phyloP scores from a whole-genome alignment of 2,888 invertebrate genomes.

The Isoperla grammatica region DNA sequence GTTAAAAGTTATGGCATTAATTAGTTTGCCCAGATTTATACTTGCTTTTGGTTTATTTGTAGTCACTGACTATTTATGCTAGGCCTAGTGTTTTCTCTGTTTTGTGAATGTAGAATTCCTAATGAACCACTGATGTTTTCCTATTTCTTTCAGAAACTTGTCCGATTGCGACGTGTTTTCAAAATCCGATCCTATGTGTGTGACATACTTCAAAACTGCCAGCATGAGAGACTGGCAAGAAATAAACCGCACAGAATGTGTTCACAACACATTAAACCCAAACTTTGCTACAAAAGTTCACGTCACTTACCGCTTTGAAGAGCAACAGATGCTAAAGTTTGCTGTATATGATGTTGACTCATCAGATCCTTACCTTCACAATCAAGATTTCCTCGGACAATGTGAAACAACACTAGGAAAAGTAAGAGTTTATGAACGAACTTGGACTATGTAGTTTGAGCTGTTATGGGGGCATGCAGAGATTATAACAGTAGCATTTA shows the following conservation, averaged over 20 bases:
- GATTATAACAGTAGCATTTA: not conserved
- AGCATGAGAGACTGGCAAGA: conserved; percentile 42
- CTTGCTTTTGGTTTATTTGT: no score
- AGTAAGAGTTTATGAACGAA: conserved; percentile 27
- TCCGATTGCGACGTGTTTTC: conserved; percentile 48
- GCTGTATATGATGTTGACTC: conserved; percentile 45
- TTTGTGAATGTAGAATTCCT: no score
- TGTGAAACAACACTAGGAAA: conserved; percentile 51
- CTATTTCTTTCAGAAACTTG: conserved; percentile 41
- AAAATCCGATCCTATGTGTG: conserved; percentile 53
- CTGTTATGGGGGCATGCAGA: not conserved
- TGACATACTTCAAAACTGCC: conserved; percentile 41
- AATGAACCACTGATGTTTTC: no score
- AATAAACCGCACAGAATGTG: conserved; percentile 44
- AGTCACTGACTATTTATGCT: no score
- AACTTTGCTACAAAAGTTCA: conserved; percentile 50
- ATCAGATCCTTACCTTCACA: conserved; percentile 36
- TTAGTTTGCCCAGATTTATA: no score
- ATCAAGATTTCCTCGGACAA: conserved; percentile 49
- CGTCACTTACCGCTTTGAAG: conserved; percentile 52
- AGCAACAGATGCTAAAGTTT: conserved; percentile 50
- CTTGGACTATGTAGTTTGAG: no score
- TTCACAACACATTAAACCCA: conserved; percentile 46
- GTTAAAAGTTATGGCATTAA: no score
- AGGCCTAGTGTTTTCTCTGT: no score